Conservation (phyloP, 2,113 vertebrate genomes). For the Laterallus jamaicensis region DNA sequence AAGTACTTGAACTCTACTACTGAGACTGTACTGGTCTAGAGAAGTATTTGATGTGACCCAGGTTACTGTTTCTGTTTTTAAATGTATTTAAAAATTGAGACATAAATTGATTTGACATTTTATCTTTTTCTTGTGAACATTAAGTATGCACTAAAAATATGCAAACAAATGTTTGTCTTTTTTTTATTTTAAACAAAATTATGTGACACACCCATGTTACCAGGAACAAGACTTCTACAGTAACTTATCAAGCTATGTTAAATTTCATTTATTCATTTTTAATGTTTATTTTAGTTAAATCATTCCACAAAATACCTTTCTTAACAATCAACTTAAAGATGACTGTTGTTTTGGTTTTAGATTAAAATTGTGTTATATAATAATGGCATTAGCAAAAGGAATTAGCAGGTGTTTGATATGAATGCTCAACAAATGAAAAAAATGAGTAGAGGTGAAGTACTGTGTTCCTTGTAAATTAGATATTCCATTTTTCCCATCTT, state of each 20-base stretch:
- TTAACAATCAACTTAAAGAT: not conserved
- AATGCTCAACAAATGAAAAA: not conserved
- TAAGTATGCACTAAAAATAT: not conserved
- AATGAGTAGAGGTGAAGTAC: not conserved
- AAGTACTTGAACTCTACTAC: not conserved
- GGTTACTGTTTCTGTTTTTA: not conserved
- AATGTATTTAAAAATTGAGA: not conserved
- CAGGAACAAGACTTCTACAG: not conserved
- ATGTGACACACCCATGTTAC: not conserved
- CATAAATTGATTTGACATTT: not conserved
- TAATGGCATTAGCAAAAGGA: not conserved
- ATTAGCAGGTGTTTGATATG: not conserved
- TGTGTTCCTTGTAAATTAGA: not conserved
- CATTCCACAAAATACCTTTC: not conserved
- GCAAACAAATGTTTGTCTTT: not conserved
- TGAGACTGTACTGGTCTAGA: not conserved
- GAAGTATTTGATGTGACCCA: not conserved
- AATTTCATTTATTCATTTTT: not conserved
- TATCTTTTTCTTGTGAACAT: not conserved
- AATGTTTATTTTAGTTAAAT: not conserved
- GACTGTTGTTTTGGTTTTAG: not conserved
- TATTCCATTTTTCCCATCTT: not conserved
- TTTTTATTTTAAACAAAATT: not conserved
- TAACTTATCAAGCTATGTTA: not conserved
- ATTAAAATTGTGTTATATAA: not conserved